Conservation (phyloP, 2,797 vertebrate genomes). For the Tiaroga cobitis region DNA sequence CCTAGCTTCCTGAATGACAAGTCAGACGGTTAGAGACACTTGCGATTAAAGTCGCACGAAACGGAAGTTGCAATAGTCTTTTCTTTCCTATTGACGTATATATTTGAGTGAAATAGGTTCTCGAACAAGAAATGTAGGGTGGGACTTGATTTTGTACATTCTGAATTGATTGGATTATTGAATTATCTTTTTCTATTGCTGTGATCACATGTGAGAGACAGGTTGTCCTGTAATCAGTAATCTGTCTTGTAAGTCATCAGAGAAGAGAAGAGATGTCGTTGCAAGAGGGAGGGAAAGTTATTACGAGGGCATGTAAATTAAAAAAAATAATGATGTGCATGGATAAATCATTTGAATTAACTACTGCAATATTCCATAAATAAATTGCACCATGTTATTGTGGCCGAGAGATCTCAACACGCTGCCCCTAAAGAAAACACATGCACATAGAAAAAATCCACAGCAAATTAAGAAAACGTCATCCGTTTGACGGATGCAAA, state of each 20-base stretch:
- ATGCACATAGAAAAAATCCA: too few relatives aligned
- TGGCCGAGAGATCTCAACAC: too few relatives aligned
- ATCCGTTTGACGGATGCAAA: too few relatives aligned
- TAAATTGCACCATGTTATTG: too few relatives aligned
- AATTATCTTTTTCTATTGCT: neutral
- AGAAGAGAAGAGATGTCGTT: neutral
- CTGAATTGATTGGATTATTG: neutral
- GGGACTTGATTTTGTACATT: neutral
- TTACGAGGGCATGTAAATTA: neutral
- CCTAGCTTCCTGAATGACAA: constrained; percentile 11
- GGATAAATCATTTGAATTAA: neutral
- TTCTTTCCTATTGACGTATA: neutral
- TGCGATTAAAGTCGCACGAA: neutral
- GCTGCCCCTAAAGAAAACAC: too few relatives aligned
- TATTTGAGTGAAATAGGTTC: neutral
- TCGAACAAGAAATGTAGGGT: neutral
- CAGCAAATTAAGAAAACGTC: too few relatives aligned
- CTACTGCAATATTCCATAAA: neutral
- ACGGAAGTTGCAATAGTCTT: neutral
- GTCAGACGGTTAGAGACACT: neutral
- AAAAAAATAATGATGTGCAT: neutral
- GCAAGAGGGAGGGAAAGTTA: neutral
- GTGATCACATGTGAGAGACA: neutral
- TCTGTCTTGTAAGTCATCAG: neutral
- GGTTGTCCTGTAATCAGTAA: neutral